Evolutionary conservation across 2,888 invertebrate genomes (phyloP).

Genomic region (Cabera pusaria): DNA sequence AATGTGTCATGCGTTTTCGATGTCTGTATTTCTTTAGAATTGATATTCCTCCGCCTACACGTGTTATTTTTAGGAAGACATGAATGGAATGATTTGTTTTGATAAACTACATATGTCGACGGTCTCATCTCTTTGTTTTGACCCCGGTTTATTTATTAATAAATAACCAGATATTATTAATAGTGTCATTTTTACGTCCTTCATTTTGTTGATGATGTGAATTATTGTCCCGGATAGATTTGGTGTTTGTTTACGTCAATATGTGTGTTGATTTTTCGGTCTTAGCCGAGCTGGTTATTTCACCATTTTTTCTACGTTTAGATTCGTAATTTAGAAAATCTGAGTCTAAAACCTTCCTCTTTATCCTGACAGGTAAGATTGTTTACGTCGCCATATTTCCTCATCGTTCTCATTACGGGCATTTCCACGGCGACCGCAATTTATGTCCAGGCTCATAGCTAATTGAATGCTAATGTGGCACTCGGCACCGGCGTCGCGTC

Average conservation of each 20-base stretch:
- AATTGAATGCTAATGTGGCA: constrained; percentile 12
- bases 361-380: too few relatives aligned
- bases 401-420: neutral
- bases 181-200: too few relatives aligned
- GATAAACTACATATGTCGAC: constrained; percentile 7
- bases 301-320: neutral
- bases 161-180: too few relatives aligned
- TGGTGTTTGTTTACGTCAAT: too few relatives aligned
- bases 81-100: constrained; percentile 34
- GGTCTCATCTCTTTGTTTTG: neutral
- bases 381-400: constrained; percentile 4
- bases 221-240: too few relatives aligned
- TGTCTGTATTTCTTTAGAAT: constrained; percentile 25
- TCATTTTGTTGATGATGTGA: too few relatives aligned
- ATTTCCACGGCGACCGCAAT: constrained; percentile 4
- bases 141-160: constrained; percentile 12
- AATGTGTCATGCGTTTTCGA: constrained; percentile 27
- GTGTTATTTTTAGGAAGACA: constrained; percentile 22
- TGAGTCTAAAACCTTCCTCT: too few relatives aligned
- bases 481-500: constrained; percentile 13
- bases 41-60: constrained; percentile 30
- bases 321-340: too few relatives aligned
- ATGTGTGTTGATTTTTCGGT: too few relatives aligned
- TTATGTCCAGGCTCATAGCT: constrained; percentile 9
- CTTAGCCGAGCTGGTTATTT: constrained; percentile 1